phyloP scores from a whole-genome alignment of 2,888 invertebrate species.

The Caenorhabditis sp. region DNA sequence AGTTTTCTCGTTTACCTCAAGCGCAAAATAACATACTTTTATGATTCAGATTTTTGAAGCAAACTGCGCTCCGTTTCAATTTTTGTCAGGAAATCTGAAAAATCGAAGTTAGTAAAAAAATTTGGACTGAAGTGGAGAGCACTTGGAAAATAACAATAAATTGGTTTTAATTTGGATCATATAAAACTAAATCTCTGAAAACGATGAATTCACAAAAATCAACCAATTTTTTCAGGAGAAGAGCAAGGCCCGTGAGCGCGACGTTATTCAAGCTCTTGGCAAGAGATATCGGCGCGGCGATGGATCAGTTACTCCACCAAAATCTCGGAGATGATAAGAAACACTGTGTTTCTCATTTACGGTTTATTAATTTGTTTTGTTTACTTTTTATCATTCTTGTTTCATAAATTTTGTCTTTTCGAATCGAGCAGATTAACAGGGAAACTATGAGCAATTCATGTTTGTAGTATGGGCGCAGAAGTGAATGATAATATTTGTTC shows the following conservation, averaged over 20 bases:
- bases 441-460: no score
- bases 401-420: no score
- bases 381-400: no score
- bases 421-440: no score
- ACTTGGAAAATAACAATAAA: neutral
- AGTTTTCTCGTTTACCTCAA: no score
- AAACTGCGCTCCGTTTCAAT: no score
- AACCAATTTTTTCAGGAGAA: constrained; percentile 23
- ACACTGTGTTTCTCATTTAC: neutral
- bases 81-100: no score
- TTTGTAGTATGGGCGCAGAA: no score
- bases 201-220: neutral
- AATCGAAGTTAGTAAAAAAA: neutral
- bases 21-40: no score
- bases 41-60: no score
- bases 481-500: no score
- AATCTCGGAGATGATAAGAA: neutral
- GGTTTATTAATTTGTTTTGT: neutral
- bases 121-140: neutral
- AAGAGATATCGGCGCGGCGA: constrained; percentile 23
- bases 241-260: constrained; percentile 21
- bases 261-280: constrained; percentile 37
- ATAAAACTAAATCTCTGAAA: neutral
- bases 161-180: no score
- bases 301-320: neutral